Percentiles rank a stretch among this genome's conserved stretches.
Conservation (phyloP, 92 coral and sea anemone genomes). For the Hydrozoanthus gracilis region DNA sequence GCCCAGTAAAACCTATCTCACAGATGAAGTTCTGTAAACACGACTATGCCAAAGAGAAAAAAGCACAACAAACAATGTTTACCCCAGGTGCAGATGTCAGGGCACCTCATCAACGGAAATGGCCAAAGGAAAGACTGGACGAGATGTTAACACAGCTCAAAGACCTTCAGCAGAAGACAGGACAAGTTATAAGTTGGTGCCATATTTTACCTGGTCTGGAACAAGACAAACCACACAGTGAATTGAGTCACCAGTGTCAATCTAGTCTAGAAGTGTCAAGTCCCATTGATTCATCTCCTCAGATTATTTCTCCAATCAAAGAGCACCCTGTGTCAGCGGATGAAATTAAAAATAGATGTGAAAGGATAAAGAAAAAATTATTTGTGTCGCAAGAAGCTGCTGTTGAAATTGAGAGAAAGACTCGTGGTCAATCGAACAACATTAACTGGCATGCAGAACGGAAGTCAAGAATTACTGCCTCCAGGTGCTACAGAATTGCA, state of each 20-base stretch:
- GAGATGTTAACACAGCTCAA: conserved; percentile 9
- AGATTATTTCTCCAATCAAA: conserved; percentile 44
- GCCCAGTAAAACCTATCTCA: conserved; percentile 33
- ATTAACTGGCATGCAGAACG: conserved; percentile 10
- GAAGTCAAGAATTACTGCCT: conserved; percentile 38
- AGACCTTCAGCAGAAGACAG: conserved; percentile 31
- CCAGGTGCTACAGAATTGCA: conserved; percentile 42
- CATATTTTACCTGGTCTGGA: conserved; percentile 22
- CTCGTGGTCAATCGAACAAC: conserved; percentile 20
- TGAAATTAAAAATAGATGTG: conserved; percentile 22
- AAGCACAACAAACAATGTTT: conserved; percentile 19
- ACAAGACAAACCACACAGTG: conserved; percentile 3
- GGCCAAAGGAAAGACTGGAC: conserved; percentile 15
- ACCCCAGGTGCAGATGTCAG: conserved; percentile 29
- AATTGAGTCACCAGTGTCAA: conserved; percentile 10
- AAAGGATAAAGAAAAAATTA: conserved; percentile 35
- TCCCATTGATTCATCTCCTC: neutral
- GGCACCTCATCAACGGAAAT: conserved; percentile 16
- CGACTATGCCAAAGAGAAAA: conserved; percentile 46
- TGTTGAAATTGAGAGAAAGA: conserved; percentile 1
- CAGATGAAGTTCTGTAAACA: conserved; percentile 33
- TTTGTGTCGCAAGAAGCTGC: conserved; percentile 9
- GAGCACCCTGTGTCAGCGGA: conserved; percentile 27
- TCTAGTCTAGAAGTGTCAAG: conserved; percentile 2
- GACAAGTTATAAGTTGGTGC: conserved; percentile 28